A percentile compares a stretch with the other conserved stretches of the same genome.
phyloP scores from a whole-genome alignment of 2,113 vertebrate genomes.

The Epinephelus fuscoguttatus region DNA sequence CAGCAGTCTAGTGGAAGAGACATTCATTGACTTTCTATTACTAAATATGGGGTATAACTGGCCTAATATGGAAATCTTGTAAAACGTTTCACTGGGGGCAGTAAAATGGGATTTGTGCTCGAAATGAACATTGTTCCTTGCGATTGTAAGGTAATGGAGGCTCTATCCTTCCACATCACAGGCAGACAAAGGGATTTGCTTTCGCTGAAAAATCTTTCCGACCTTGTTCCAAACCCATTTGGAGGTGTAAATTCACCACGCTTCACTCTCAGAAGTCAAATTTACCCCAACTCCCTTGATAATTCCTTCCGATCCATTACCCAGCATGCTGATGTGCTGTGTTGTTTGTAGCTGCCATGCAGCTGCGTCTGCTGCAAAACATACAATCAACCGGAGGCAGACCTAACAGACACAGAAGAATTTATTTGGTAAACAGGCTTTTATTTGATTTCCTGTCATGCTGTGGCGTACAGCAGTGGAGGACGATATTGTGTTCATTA shows the following conservation, averaged over 20 bases:
- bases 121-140: constrained; percentile 41
- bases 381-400: constrained; percentile 67
- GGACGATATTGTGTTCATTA: constrained; percentile 81
- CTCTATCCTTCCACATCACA: constrained; percentile 53
- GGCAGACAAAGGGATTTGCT: constrained; percentile 65
- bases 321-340: constrained; percentile 62
- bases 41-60: constrained; percentile 57
- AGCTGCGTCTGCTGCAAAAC: constrained; percentile 64
- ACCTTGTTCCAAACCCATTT: constrained; percentile 69
- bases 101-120: constrained; percentile 54
- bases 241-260: constrained; percentile 65
- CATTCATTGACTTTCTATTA: constrained; percentile 57
- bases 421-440: constrained; percentile 75
- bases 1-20: constrained; percentile 24
- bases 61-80: constrained; percentile 67
- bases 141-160: constrained; percentile 63
- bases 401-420: constrained; percentile 58
- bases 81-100: constrained; percentile 52
- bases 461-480: constrained; percentile 40
- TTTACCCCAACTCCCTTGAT: constrained; percentile 63
- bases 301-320: constrained; percentile 73
- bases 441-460: constrained; percentile 83
- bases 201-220: constrained; percentile 62
- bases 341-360: constrained; percentile 56
- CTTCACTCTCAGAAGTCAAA: constrained; percentile 67